Conservation (phyloP, 2,888 invertebrate species). For the Ennomos fuscantarius region DNA sequence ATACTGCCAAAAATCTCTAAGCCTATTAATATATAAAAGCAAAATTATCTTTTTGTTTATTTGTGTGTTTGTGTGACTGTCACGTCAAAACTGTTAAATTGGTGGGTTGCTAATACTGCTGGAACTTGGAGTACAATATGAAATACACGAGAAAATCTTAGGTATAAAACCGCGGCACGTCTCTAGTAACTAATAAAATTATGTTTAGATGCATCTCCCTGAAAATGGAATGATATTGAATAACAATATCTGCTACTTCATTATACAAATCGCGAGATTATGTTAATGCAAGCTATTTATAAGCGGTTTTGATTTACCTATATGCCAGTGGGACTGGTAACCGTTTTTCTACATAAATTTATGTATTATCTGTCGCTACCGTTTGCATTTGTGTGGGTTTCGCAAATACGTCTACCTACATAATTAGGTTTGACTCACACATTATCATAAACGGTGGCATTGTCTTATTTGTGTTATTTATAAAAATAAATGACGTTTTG, state of each 20-base stretch:
- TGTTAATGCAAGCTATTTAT: slow-evolving; percentile 77
- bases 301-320: slow-evolving; percentile 80
- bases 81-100: too few relatives aligned
- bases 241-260: slow-evolving; percentile 72
- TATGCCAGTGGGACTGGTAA: slow-evolving; percentile 63
- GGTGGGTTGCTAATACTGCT: too few relatives aligned
- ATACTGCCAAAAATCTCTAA: slow-evolving; percentile 28
- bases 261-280: slow-evolving; percentile 82
- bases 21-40: too few relatives aligned
- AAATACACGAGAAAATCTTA: too few relatives aligned
- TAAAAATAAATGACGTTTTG: slow-evolving; percentile 43
- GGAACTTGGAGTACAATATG: slow-evolving; percentile 29
- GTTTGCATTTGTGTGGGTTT: slow-evolving; percentile 76
- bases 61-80: too few relatives aligned
- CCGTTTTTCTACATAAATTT: slow-evolving; percentile 75
- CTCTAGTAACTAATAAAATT: slow-evolving; percentile 43
- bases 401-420: slow-evolving; percentile 58
- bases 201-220: slow-evolving; percentile 59
- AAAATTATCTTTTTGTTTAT: too few relatives aligned
- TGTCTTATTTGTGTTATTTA: slow-evolving; percentile 53
- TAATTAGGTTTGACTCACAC: slow-evolving; percentile 58
- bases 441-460: slow-evolving; percentile 60
- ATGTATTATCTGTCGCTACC: slow-evolving; percentile 75
- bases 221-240: slow-evolving; percentile 65
- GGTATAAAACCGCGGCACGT: too few relatives aligned